Evolutionary conservation across 2,888 invertebrate species (phyloP).

Genomic region (Nineta flava): DNA sequence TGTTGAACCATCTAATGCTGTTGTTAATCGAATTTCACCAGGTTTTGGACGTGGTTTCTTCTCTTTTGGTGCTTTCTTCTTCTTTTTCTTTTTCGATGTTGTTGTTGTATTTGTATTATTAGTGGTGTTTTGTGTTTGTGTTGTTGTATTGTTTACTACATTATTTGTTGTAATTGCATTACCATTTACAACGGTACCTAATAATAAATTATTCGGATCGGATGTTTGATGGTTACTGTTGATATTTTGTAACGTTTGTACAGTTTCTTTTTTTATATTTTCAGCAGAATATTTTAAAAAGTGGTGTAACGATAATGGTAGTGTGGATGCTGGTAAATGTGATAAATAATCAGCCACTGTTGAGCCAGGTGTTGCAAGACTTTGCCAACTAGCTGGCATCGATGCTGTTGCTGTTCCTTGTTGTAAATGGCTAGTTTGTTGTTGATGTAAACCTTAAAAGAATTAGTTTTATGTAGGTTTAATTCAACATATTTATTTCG

Average conservation of each 20-base stretch:
- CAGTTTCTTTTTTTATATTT: conserved; percentile 57
- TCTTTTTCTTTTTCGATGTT: conserved; percentile 56
- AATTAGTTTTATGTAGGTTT: background rate
- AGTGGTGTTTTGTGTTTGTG: conserved; percentile 16
- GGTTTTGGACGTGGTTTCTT: conserved; percentile 73
- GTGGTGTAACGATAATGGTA: conserved; percentile 67
- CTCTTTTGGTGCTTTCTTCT: conserved; percentile 58
- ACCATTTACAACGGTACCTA: conserved; percentile 15
- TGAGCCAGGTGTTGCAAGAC: conserved; percentile 44
- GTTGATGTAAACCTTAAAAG: conserved; percentile 1
- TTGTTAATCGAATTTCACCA: conserved; percentile 66
- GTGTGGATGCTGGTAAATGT: conserved; percentile 53
- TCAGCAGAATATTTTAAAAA: conserved; percentile 69
- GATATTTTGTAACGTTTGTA: conserved; percentile 24
- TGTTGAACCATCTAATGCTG: conserved; percentile 68
- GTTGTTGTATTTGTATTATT: conserved; percentile 20
- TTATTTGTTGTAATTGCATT: conserved; percentile 19
- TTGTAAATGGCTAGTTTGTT: conserved; percentile 6
- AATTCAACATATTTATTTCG: too few species aligned
- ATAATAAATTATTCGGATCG: conserved; percentile 22
- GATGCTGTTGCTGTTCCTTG: conserved; percentile 28
- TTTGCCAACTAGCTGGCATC: conserved; percentile 53
- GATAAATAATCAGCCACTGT: conserved; percentile 76
- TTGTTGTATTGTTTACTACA: conserved; percentile 25
- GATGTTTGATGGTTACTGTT: conserved; percentile 11